phyloP scores from a whole-genome alignment of 2,797 vertebrate species.

The Ctenochaetus hawaiiensis region DNA sequence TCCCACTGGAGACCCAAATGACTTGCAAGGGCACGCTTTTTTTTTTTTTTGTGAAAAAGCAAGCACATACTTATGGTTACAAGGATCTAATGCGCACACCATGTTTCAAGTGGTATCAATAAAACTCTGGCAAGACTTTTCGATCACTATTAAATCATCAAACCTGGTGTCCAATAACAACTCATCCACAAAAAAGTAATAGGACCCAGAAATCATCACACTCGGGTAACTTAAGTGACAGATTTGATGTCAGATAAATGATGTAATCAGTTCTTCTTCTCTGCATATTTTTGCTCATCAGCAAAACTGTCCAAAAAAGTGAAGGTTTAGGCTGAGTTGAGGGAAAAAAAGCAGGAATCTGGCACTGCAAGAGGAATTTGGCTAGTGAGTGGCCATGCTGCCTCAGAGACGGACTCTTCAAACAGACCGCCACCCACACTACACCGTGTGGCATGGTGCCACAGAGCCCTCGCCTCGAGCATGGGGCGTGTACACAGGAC shows the following conservation, averaged over 20 bases:
- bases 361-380: constrained; percentile 55
- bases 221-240: constrained; percentile 19
- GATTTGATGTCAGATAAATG: constrained; percentile 22
- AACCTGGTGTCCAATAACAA: constrained; percentile 26
- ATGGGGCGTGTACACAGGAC: constrained; percentile 75
- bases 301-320: constrained; percentile 36
- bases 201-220: constrained; percentile 32
- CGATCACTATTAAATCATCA: constrained; percentile 22
- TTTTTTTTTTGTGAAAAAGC: constrained; percentile 3
- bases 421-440: constrained; percentile 77
- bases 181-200: constrained; percentile 20
- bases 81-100: neutral
- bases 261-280: constrained; percentile 29
- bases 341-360: constrained; percentile 1
- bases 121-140: constrained; percentile 17
- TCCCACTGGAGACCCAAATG: constrained; percentile 54
- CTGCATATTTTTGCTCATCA: constrained; percentile 24
- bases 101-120: constrained; percentile 21
- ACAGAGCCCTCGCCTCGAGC: constrained; percentile 76
- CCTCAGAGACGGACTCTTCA: constrained; percentile 72
- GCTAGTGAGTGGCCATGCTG: constrained; percentile 57
- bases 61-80: constrained; percentile 36
- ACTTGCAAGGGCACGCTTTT: constrained; percentile 44
- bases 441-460: constrained; percentile 77
- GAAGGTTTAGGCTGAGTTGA: constrained; percentile 6